These are phyloP conservation scores for Lottia gigantea DNA, from an alignment of 2,888 invertebrate genomes.

Conservation along the genomic window DNA sequence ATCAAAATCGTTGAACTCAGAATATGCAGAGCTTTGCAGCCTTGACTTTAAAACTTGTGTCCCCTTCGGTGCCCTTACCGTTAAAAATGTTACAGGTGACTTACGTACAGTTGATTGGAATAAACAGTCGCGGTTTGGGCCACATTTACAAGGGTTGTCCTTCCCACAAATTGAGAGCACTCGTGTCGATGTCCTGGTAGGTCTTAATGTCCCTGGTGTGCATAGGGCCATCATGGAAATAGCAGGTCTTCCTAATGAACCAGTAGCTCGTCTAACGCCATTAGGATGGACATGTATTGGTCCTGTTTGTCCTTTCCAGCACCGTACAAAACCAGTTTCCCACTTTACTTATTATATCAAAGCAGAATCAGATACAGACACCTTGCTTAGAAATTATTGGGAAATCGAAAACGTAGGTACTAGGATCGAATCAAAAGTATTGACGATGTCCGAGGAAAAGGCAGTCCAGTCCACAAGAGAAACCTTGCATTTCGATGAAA, in stretches of 20 bases:
- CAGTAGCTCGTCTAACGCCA: background rate
- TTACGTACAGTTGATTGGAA: background rate
- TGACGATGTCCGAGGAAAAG: background rate
- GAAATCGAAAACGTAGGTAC: background rate
- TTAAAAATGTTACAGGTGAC: background rate
- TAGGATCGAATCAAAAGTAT: too few relatives aligned
- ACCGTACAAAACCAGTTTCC: background rate
- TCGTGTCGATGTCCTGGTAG: too few relatives aligned
- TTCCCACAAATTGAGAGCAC: too few relatives aligned
- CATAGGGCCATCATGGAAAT: background rate
- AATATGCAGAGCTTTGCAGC: too few relatives aligned
- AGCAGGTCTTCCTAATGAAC: background rate
- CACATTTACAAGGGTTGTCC: background rate
- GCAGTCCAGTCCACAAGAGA: background rate
- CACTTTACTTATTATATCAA: too few relatives aligned
- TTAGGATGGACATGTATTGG: conserved; percentile 3
- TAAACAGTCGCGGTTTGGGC: background rate
- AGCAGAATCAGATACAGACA: background rate
- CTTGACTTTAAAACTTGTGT: background rate
- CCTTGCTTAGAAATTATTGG: background rate
- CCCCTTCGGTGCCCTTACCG: background rate
- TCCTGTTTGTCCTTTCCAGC: background rate
- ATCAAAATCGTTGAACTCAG: too few relatives aligned
- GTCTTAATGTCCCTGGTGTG: background rate
- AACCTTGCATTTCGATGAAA: background rate